These are phyloP conservation scores for Drosophila truncata DNA, from an alignment of 1,140 invertebrate species.

Conservation along the genomic window DNA sequence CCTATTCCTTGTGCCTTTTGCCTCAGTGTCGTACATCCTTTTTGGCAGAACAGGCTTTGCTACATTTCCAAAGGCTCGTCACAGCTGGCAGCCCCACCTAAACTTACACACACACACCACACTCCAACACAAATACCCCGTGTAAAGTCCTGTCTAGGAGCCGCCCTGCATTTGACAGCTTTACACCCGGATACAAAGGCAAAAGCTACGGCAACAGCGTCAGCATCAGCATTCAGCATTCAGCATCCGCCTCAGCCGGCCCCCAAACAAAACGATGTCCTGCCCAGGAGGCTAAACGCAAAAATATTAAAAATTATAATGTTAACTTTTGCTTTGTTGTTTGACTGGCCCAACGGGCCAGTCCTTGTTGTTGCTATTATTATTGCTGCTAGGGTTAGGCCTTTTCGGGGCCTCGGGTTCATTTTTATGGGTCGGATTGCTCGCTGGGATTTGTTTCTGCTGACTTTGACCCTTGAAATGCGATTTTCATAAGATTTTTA, in stretches of 20 bases:
- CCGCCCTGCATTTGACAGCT: constrained; percentile 77
- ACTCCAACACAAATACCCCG: constrained; percentile 53
- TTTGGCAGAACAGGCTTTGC: constrained; percentile 54
- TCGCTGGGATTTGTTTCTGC: constrained; percentile 70
- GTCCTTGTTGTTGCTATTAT: constrained; percentile 21
- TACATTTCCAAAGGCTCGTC: constrained; percentile 76
- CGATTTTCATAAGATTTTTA: constrained; percentile 77
- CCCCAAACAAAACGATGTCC: constrained; percentile 23
- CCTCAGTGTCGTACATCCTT: constrained; percentile 33
- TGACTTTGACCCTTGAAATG: constrained; percentile 78
- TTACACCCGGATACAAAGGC: constrained; percentile 69
- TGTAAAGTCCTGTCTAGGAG: constrained; percentile 59
- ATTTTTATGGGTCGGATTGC: constrained; percentile 55
- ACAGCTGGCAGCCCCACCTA: constrained; percentile 67
- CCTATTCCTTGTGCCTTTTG: background rate
- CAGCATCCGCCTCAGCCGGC: constrained; percentile 1
- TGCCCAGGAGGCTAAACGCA: constrained; percentile 65
- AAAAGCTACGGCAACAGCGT: constrained; percentile 14
- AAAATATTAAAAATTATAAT: constrained; percentile 84
- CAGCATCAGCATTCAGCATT: constrained; percentile 11
- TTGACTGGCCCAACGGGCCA: constrained; percentile 43
- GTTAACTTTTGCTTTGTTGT: constrained; percentile 82
- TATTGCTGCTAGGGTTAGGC: constrained; percentile 69
- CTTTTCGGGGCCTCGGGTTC: constrained; percentile 47
- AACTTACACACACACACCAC: constrained; percentile 6